These are phyloP conservation scores for Entelurus aequoreus DNA, from an alignment of 2,113 vertebrate genomes.

Conservation along the genomic window DNA sequence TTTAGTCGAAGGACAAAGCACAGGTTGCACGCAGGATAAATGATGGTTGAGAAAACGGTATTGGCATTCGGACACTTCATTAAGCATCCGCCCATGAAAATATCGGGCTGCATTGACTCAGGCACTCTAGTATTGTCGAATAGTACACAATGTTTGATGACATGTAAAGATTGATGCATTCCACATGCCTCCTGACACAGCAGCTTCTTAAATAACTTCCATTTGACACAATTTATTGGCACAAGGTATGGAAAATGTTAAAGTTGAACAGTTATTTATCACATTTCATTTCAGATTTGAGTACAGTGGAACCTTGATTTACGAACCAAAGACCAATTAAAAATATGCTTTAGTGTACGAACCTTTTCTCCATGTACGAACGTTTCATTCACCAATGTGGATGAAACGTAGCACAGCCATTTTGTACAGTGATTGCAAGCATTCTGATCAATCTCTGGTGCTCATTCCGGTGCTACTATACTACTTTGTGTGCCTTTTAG, in stretches of 20 bases:
- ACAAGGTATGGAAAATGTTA: conserved; percentile 6
- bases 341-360: too few relatives aligned
- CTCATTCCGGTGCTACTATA: too few relatives aligned
- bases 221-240: conserved; percentile 13
- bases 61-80: conserved; percentile 44
- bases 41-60: conserved; percentile 35
- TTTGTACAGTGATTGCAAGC: too few relatives aligned
- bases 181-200: conserved; percentile 43
- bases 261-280: too few relatives aligned
- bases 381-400: too few relatives aligned
- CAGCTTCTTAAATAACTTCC: conserved; percentile 14
- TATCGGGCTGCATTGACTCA: conserved; percentile 40
- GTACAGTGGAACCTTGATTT: too few relatives aligned
- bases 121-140: conserved; percentile 17
- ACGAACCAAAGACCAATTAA: too few relatives aligned
- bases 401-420: too few relatives aligned
- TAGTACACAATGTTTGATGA: conserved; percentile 22
- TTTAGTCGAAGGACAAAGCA: conserved; percentile 44
- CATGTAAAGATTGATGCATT: conserved; percentile 42
- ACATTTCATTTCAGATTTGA: too few relatives aligned
- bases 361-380: too few relatives aligned
- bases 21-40: conserved; percentile 43
- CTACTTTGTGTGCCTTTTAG: too few relatives aligned
- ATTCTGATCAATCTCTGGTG: too few relatives aligned
- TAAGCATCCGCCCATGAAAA: conserved; percentile 35